These are phyloP conservation scores for Philhelius pedissequus DNA, from an alignment of 2,888 invertebrate genomes.

Conservation along the genomic window DNA sequence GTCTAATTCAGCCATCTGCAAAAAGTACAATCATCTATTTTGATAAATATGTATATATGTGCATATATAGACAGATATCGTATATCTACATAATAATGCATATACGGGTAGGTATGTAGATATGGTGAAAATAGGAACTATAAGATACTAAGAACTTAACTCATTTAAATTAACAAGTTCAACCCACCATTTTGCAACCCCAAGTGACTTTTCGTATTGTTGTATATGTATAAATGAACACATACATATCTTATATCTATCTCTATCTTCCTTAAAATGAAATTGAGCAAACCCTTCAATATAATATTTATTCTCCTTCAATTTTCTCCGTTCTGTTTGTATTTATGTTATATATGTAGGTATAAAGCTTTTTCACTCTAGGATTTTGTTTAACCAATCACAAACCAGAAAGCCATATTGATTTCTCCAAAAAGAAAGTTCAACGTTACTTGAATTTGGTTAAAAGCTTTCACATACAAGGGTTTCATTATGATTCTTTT, in stretches of 20 bases:
- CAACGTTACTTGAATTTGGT: slow-evolving; percentile 23
- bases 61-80: not conserved
- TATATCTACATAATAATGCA: not conserved
- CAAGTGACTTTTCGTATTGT: slow-evolving; percentile 33
- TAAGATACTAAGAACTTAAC: slow-evolving; percentile 50
- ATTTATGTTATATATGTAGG: slow-evolving; percentile 32
- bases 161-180: slow-evolving; percentile 64
- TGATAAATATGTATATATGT: not conserved
- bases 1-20: slow-evolving; percentile 11
- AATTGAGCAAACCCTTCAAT: not conserved
- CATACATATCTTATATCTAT: too few species aligned
- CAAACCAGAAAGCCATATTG: slow-evolving; percentile 41
- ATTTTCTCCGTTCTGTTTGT: not conserved
- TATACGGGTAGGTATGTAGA: not conserved
- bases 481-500: slow-evolving; percentile 7
- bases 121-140: slow-evolving; percentile 2
- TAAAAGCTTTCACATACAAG: slow-evolving; percentile 35
- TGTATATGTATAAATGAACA: not conserved
- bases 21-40: not conserved
- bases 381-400: slow-evolving; percentile 50
- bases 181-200: slow-evolving; percentile 66
- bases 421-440: slow-evolving; percentile 60
- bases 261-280: slow-evolving; percentile 37
- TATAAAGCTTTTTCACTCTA: slow-evolving; percentile 32
- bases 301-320: not conserved